Conservation (phyloP, 2,113 vertebrate species). For the Neolamprologus brichardi region DNA sequence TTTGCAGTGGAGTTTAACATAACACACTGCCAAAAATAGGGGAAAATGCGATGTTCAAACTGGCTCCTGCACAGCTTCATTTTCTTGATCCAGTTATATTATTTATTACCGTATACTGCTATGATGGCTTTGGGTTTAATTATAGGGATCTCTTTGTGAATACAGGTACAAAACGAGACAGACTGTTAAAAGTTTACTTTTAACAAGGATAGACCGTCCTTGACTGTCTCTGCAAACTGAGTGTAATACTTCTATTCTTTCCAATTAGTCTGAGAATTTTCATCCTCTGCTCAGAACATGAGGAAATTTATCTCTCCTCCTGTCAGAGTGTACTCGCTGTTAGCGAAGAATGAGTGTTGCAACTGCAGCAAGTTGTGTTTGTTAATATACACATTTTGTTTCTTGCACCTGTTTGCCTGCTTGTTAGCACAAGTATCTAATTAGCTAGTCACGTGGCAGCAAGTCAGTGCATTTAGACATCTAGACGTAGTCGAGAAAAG, state of each 20-base stretch:
- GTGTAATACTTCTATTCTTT: background rate
- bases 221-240: background rate
- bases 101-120: background rate
- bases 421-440: background rate
- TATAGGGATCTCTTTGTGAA: background rate
- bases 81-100: background rate
- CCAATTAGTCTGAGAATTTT: background rate
- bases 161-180: background rate
- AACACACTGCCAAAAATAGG: background rate
- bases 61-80: background rate
- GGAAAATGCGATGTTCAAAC: background rate
- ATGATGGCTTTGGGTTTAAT: background rate
- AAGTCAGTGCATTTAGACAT: background rate
- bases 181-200: background rate
- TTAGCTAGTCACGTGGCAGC: background rate
- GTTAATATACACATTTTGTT: background rate
- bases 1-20: background rate
- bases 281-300: background rate
- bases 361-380: background rate
- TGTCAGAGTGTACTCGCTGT: background rate
- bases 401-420: background rate
- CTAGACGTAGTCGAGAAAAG: rapidly evolving
- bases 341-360: background rate
- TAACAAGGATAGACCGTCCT: background rate
- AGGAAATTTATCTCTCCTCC: background rate